Percentiles rank a stretch among this genome's conserved stretches.
Evolutionary conservation across 2,113 vertebrate genomes (phyloP).

Genomic region (Origma solitaria): DNA sequence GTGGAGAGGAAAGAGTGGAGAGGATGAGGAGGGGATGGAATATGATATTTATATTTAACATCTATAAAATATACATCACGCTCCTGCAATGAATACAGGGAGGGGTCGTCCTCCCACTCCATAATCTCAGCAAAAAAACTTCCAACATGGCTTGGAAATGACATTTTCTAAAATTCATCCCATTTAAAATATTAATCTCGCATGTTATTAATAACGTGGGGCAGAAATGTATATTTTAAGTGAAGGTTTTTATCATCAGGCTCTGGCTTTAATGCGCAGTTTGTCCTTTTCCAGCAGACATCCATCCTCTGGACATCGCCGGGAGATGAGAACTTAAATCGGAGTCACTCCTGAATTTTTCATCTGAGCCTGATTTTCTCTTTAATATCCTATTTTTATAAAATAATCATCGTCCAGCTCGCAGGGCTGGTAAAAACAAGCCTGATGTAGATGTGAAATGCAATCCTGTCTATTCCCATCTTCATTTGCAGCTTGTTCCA

Average conservation of each 20-base stretch:
- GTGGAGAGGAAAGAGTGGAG: background rate
- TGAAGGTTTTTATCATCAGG: conserved; percentile 45
- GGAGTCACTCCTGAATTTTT: conserved; percentile 10
- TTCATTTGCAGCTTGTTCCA: background rate
- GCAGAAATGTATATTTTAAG: conserved; percentile 47
- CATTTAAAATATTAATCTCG: conserved; percentile 62
- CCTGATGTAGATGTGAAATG: background rate
- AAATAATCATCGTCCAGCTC: conserved; percentile 53
- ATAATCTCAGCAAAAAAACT: background rate
- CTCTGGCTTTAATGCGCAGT: conserved; percentile 39
- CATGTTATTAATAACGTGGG: conserved; percentile 45
- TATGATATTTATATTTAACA: background rate
- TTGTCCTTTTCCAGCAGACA: conserved; percentile 60
- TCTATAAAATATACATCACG: background rate
- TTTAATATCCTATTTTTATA: conserved; percentile 46
- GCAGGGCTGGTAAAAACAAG: conserved; percentile 24
- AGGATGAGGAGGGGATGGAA: background rate
- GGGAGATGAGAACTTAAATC: conserved; percentile 37
- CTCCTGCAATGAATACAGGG: background rate
- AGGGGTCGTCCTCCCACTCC: background rate
- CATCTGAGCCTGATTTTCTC: conserved; percentile 23
- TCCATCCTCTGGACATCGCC: conserved; percentile 18
- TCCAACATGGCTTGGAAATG: conserved; percentile 1
- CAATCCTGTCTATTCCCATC: background rate
- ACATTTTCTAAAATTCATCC: conserved; percentile 13